These are phyloP conservation scores for Oxyteleia sp. DNA, from an alignment of 2,888 invertebrate genomes.

Conservation along the genomic window DNA sequence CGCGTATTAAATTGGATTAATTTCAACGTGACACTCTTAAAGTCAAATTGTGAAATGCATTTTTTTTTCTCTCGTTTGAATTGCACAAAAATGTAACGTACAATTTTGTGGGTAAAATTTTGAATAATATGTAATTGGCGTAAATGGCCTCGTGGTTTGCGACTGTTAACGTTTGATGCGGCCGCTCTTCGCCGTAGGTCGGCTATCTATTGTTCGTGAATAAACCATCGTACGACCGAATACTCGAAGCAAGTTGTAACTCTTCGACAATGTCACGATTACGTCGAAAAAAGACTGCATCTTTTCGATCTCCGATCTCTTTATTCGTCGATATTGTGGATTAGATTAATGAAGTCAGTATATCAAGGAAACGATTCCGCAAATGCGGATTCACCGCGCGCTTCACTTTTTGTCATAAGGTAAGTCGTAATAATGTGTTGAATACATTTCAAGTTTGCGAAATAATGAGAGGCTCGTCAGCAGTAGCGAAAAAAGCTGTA, in stretches of 20 bases:
- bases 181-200: slow-evolving; percentile 81
- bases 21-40: no score
- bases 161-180: slow-evolving; percentile 81
- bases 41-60: no score
- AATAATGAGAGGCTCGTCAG: slow-evolving; percentile 52
- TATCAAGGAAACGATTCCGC: slow-evolving; percentile 67
- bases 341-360: slow-evolving; percentile 74
- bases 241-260: slow-evolving; percentile 78
- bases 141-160: slow-evolving; percentile 74
- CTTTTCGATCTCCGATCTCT: slow-evolving; percentile 70
- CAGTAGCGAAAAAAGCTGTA: slow-evolving; percentile 17
- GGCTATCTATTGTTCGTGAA: slow-evolving; percentile 84
- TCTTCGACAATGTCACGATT: slow-evolving; percentile 70
- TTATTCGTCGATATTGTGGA: slow-evolving; percentile 72
- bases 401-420: slow-evolving; percentile 56
- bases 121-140: slow-evolving; percentile 44
- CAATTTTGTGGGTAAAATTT: no score
- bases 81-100: no score
- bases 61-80: no score
- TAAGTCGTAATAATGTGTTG: slow-evolving; percentile 68
- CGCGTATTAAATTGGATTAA: no score
- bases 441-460: slow-evolving; percentile 47
- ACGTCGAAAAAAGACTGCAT: slow-evolving; percentile 68
- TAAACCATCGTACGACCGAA: slow-evolving; percentile 83
- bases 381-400: slow-evolving; percentile 51